These are phyloP conservation scores for Orthosia gracilis DNA, from an alignment of 2,888 invertebrate genomes.

Conservation along the genomic window DNA sequence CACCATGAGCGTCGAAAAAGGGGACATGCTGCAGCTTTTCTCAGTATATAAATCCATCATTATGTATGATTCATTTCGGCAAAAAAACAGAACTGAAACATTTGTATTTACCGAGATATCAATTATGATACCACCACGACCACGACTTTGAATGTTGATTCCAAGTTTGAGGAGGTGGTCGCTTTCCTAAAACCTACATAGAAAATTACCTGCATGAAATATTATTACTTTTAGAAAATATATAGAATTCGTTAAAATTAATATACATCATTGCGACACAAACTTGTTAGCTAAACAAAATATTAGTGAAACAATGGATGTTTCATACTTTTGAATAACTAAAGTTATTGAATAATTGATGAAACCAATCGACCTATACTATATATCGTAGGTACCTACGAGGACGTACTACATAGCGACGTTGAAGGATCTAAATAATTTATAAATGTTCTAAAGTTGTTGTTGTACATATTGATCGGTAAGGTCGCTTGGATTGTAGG, in stretches of 20 bases:
- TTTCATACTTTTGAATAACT: slow-evolving; percentile 64
- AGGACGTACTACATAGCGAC: slow-evolving; percentile 65
- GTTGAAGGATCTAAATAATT: slow-evolving; percentile 71
- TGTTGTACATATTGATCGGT: slow-evolving; percentile 86
- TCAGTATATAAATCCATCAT: no score
- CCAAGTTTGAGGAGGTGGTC: no score
- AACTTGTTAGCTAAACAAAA: slow-evolving; percentile 63
- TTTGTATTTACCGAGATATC: no score
- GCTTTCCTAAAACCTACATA: no score
- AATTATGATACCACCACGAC: no score
- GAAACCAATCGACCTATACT: slow-evolving; percentile 64
- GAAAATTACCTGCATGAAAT: slow-evolving; percentile 78
- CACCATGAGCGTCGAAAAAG: no score
- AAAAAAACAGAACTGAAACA: no score
- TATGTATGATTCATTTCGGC: no score
- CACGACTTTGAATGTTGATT: no score
- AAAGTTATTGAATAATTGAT: slow-evolving; percentile 59
- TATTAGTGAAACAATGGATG: slow-evolving; percentile 59
- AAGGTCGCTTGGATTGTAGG: slow-evolving; percentile 87
- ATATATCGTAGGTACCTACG: slow-evolving; percentile 63
- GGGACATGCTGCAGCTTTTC: no score
- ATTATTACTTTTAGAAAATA: slow-evolving; percentile 72
- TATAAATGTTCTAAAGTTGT: slow-evolving; percentile 81
- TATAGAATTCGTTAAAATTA: slow-evolving; percentile 66
- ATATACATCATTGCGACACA: slow-evolving; percentile 59